Percentiles rank a stretch among this genome's conserved stretches.
Evolutionary conservation across 2,797 vertebrate genomes (phyloP).

Genomic region (Coilia nasus): DNA sequence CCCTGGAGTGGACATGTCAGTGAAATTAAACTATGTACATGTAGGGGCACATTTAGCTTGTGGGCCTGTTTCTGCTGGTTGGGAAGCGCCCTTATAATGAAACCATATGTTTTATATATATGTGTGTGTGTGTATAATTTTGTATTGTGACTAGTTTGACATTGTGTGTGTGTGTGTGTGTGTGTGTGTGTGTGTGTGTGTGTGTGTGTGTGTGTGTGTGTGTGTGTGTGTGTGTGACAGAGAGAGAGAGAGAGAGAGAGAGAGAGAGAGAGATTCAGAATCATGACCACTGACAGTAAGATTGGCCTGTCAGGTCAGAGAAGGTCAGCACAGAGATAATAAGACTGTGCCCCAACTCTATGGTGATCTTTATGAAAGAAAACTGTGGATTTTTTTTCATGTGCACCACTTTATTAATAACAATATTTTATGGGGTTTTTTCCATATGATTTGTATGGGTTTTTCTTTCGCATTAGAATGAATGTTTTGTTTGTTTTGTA

Average conservation of each 20-base stretch:
- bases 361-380: constrained; percentile 21
- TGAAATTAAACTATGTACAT: constrained; percentile 2
- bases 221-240: constrained; percentile 13
- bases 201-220: constrained; percentile 28
- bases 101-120: constrained; percentile 61
- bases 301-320: constrained; percentile 33
- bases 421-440: background rate
- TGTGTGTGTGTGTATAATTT: constrained; percentile 12
- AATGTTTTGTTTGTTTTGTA: background rate
- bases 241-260: constrained; percentile 28
- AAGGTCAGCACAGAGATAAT: constrained; percentile 3
- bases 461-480: background rate
- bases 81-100: constrained; percentile 65
- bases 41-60: constrained; percentile 51
- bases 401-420: constrained; percentile 44
- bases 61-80: constrained; percentile 74
- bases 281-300: constrained; percentile 39
- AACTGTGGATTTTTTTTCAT: constrained; percentile 42
- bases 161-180: constrained; percentile 24
- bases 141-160: background rate
- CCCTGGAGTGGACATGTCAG: background rate
- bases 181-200: constrained; percentile 4
- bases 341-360: background rate
- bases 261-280: constrained; percentile 23
- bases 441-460: background rate